Conservation (phyloP, 2,797 vertebrate species). For the Crax fasciolata region DNA sequence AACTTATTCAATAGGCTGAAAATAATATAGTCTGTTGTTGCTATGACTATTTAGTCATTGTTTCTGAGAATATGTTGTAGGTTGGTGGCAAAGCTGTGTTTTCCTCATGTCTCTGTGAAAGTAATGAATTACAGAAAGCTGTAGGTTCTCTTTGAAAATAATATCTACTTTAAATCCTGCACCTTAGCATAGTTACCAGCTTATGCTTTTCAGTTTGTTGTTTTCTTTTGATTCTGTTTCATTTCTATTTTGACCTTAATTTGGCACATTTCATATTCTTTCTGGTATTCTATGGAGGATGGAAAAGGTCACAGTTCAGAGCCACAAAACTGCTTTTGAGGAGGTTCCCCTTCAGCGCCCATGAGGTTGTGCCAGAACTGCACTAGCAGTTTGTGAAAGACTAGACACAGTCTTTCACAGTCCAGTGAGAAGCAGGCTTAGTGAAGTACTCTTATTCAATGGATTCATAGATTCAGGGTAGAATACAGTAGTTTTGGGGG, state of each 20-base stretch:
- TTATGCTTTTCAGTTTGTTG: neutral
- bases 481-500: neutral
- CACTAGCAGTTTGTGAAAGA: neutral
- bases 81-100: neutral
- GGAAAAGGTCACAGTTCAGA: neutral
- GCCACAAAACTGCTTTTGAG: neutral
- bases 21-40: neutral
- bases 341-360: neutral
- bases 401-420: neutral
- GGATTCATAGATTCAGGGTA: neutral
- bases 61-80: neutral
- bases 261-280: neutral
- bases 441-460: neutral
- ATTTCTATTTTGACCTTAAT: slow-evolving; percentile 15
- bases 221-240: neutral
- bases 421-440: neutral
- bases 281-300: neutral
- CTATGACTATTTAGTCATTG: neutral
- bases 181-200: neutral
- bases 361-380: neutral
- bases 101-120: neutral
- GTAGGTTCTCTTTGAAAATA: neutral
- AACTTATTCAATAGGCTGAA: neutral
- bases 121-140: neutral
- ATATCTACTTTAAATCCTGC: neutral